Base-by-base conservation (phyloP, 2,797 vertebrate genomes). In the Oreochromis mossambicus region DNA sequence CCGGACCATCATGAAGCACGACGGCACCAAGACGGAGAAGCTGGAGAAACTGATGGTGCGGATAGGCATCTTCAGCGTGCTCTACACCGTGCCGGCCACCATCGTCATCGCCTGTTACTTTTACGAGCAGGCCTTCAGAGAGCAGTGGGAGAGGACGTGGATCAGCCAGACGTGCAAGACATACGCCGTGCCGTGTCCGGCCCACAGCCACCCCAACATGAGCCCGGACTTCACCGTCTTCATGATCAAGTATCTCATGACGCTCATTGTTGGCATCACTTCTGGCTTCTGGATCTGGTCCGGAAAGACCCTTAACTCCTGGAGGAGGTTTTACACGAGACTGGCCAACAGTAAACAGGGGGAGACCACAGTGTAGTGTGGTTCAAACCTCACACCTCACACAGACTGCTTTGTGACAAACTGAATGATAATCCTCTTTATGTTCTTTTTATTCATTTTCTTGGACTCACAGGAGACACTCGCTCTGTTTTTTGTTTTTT, bases 251-350 rank as follows among this genome's bases (percentile, higher is more conserved):
- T 99, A 99, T 92, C 97, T 99, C 83, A 99, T 99, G 98, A 99
- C 98, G 8, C 96, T 99, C 87, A 98, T 99, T 2, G 98, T 99
- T 93, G 98, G 98, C 85, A 99, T 99, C 95, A 99, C 98, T 3
- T 99, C 98, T 0, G 98, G 98, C 48, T 99, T 99, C 95, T 99
- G 98, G 98, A 99, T 99, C 96, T 99, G 98, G 98, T 99, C 98
- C 0, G 98, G 98, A 55, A 99, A 99, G 96, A 99, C 98, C 0
- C 97, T 99, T 7, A 98, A 97, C 93, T 99, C 98, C 5, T 99
- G 98, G 98, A 97, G 98, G 93, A 98, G 98, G 96, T 99, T 99
- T 96, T 99, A 98, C 94, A 98, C 97, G 7, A 97, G 97, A 96
- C 97, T 99, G 88, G 97, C 97, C 87, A 97, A 97, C 95, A 98